Conservation (phyloP, 2,888 invertebrate species). For the Pristionchus japonicus region DNA sequence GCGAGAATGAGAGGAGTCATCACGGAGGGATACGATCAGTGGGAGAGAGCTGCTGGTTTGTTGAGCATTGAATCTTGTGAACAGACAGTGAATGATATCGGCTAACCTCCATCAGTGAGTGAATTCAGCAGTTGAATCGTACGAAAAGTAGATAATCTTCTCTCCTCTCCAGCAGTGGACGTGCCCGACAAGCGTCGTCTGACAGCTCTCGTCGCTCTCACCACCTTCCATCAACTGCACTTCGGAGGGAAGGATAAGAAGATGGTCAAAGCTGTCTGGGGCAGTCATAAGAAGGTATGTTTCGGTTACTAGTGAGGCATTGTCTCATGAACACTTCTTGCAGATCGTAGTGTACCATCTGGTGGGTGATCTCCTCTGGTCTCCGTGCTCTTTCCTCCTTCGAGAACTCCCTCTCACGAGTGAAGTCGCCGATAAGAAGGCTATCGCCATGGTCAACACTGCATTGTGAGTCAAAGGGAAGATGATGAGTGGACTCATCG, state of each 20-base stretch:
- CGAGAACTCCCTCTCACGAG: conserved; percentile 49
- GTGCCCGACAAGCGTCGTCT: conserved; percentile 62
- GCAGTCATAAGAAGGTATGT: conserved; percentile 55
- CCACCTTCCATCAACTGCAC: conserved; percentile 63
- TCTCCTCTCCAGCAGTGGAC: conserved; percentile 52
- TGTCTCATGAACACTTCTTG: background rate
- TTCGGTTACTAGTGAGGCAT: no score
- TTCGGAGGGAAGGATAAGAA: conserved; percentile 56
- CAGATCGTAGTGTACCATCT: conserved; percentile 83
- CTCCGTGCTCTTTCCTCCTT: conserved; percentile 86
- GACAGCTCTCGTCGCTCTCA: conserved; percentile 55
- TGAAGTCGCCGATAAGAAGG: conserved; percentile 54
- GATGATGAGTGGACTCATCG: background rate
- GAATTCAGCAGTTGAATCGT: no score
- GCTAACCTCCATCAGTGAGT: no score
- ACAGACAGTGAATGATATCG: no score
- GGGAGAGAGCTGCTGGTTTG: conserved; percentile 63
- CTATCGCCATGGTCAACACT: background rate
- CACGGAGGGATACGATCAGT: conserved; percentile 54
- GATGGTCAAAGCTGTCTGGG: conserved; percentile 55
- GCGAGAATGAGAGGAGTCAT: conserved; percentile 58
- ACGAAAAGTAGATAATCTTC: background rate
- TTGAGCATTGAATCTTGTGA: background rate
- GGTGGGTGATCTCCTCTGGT: conserved; percentile 87
- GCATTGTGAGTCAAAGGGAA: background rate